Conservation (phyloP, 2,113 vertebrate genomes). For the Maccullochella peelii region DNA sequence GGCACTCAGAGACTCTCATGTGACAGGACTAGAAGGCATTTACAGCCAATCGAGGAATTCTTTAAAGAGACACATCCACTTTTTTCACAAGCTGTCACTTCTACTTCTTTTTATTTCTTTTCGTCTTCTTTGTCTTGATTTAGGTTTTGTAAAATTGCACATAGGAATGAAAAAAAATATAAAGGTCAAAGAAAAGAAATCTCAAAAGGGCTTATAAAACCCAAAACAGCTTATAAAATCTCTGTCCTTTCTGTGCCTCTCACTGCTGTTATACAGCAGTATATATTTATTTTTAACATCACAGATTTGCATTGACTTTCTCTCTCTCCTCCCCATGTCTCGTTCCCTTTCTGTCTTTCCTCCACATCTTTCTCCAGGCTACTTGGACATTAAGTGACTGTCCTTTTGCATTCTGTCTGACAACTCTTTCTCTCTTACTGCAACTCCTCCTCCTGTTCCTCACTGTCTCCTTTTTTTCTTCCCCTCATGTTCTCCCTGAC, state of each 20-base stretch:
- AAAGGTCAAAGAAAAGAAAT: constrained; percentile 23
- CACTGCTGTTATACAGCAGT: not conserved
- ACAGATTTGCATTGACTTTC: not conserved
- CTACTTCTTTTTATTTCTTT: not conserved
- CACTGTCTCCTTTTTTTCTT: not conserved
- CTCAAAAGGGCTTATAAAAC: constrained; percentile 3
- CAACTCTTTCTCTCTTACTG: not conserved
- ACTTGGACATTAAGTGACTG: not conserved
- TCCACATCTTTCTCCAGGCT: not conserved
- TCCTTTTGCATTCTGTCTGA: not conserved
- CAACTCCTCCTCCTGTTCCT: not conserved
- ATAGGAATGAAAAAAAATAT: not conserved
- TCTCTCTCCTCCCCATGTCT: not conserved
- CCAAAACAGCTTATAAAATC: not conserved
- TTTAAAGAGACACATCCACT: not conserved
- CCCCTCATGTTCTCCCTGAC: not conserved
- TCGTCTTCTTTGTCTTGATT: not conserved
- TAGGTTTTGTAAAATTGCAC: not conserved
- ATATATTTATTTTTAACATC: not conserved
- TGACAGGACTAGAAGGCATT: not conserved
- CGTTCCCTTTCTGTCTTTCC: not conserved
- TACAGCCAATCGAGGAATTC: not conserved
- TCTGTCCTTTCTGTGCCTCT: not conserved
- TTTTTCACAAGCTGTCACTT: not conserved
- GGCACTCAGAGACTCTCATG: not conserved